Base-by-base conservation (phyloP, 2,888 invertebrate genomes). In the Lithophane leautieri region DNA sequence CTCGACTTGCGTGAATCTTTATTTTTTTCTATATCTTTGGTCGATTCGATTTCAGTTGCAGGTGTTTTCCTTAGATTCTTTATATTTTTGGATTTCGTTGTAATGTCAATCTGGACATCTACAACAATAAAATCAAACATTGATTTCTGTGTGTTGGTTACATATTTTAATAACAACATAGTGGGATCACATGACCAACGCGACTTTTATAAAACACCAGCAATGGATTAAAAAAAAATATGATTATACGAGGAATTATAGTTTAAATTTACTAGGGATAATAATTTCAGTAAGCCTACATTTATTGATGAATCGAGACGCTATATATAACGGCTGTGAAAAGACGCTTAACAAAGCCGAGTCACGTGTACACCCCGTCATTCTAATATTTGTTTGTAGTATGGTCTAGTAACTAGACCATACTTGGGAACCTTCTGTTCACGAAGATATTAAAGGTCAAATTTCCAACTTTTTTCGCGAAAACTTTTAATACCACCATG, bases 41-140 rank as follows among this genome's bases (percentile, higher is more conserved):
- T 25, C 34, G 7, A 16, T 28, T 34, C 62, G 16, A 28, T 52
- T 25, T 60, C 9, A 56, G 65, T 56, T 2, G 19, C n/a, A 22
- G 56, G 25, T 56, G 12, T 78, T 63, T 58, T 58, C 34, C 73
- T 69, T 22, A 79, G 50, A 44, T 28, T 34, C 65, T 50, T 52
- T 70, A 19, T 70, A 61, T 19, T 63, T n/a, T 69, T 65, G 52
- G 68, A 47, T 61, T 54, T 75, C 62, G 70, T 86, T 84, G 81
- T 83, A 84, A 74, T 84, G 77, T 79, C 82, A 78, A 73, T 84
- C 82, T 25, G 84, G 79, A 76, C 81, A 86, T 86, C 86, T 86
- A 86, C 86, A 86, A 86, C 84, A 86, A 86, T 67, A 86, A 81
- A 86, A 79, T 76, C 70, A 34, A 34, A 77, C 14, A 61, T 70